Base-by-base conservation (phyloP, 2,113 vertebrate genomes). In the Eublepharis macularius region DNA sequence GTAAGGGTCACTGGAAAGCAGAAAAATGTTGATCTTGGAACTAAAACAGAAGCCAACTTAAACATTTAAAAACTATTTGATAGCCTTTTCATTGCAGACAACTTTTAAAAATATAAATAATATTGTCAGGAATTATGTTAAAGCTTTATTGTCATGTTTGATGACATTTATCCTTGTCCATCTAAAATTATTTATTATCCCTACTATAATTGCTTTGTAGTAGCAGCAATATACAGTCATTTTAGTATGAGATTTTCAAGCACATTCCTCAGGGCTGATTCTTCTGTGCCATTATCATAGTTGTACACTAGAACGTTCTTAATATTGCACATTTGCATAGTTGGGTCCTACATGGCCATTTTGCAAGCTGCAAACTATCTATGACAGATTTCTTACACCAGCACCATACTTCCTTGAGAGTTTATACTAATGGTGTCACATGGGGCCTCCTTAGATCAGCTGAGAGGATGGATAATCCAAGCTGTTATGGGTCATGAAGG, bases 31-130 rank as follows among this genome's bases (percentile, higher is more conserved):
- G 51, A 77, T 57, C 75, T 69, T 68, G 47, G 41, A 54, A 16
- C 36, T 36, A 17, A 76, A 54, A 81, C 39, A 81, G 57, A 84
- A 91, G n/a, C 87, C 81, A 87, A 11, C 47, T 85, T 75, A 86
- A 89, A 85, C 88, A 69, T 26, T 86, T 0, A n/a, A n/a, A n/a
- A n/a, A n/a, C n/a, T 63, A 63, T 88, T 89, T 89, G 26, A 88
- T 78, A 70, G 69, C 4, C 80, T 91, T 91, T 89, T 26, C 2
- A 0, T 2, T 76, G 69, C 32, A 80, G 57, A 13, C 19, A 90
- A 79, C 79, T 9, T 24, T 34, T 26, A 19, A 80, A 89, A 84
- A 77, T 1, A 0, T 11, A 0, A 60, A 2, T n/a, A 82, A 9
- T 41, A 43, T 51, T 66, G 79, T 45, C 63, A 87, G 85, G 85